phyloP scores from a whole-genome alignment of 2,797 vertebrate genomes.

The Otolemur crassicaudatus region DNA sequence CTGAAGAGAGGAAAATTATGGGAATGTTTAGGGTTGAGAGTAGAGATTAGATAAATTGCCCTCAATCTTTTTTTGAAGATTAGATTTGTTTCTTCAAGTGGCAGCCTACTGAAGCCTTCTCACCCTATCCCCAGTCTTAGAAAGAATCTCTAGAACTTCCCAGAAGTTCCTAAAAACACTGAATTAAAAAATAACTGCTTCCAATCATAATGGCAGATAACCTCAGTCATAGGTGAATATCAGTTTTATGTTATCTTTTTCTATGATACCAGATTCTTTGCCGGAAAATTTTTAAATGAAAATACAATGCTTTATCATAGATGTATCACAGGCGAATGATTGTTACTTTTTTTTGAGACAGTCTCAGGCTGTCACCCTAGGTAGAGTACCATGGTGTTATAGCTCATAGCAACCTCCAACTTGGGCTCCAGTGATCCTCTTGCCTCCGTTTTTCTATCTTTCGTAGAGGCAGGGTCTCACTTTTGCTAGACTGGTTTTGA shows the following conservation, averaged over 20 bases:
- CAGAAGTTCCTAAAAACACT: neutral
- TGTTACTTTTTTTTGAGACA: neutral
- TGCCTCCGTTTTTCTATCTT: too few relatives aligned
- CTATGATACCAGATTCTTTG: neutral
- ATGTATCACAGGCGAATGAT: neutral
- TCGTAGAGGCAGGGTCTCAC: too few relatives aligned
- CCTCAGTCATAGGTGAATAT: neutral
- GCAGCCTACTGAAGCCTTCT: neutral
- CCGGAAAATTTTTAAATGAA: slow-evolving; percentile 46
- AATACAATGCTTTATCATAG: neutral
- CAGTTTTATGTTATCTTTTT: neutral
- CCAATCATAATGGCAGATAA: neutral
- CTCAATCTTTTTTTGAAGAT: slow-evolving; percentile 46
- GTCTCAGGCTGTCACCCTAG: too few relatives aligned
- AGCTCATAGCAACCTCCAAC: too few relatives aligned
- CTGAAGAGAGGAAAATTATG: neutral
- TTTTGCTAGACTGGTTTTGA: too few relatives aligned
- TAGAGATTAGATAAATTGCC: slow-evolving; percentile 18
- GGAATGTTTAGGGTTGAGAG: neutral
- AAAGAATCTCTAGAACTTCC: slow-evolving; percentile 8
- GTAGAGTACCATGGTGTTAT: too few relatives aligned
- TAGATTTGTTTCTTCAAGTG: neutral
- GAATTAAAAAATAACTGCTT: neutral
- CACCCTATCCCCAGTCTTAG: neutral
- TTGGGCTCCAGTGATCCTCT: too few relatives aligned